Conservation (phyloP, 2,888 invertebrate genomes). For the Thera obeliscata region DNA sequence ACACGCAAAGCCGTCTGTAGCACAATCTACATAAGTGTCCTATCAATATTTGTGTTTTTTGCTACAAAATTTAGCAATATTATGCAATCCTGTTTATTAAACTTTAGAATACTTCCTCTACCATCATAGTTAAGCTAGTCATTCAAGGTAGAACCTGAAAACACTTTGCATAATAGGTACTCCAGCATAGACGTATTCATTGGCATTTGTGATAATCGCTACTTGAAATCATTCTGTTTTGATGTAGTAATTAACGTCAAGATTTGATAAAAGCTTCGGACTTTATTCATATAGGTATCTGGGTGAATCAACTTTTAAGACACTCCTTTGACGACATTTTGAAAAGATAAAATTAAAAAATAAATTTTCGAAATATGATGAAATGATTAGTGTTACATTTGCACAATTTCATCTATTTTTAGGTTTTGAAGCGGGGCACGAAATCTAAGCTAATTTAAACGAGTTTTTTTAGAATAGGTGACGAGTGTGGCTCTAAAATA, state of each 20-base stretch:
- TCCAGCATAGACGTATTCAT: not conserved
- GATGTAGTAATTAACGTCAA: no score
- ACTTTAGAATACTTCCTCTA: slow-evolving; percentile 10
- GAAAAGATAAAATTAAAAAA: no score
- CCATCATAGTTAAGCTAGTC: not conserved
- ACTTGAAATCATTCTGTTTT: no score
- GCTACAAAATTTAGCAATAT: slow-evolving; percentile 33
- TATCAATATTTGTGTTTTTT: slow-evolving; percentile 28
- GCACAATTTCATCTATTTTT: no score
- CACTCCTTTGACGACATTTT: no score
- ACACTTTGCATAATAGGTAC: not conserved
- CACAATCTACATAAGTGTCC: slow-evolving; percentile 22
- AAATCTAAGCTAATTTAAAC: no score
- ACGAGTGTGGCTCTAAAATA: no score
- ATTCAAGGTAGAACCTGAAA: not conserved
- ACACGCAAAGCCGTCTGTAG: slow-evolving; percentile 12
- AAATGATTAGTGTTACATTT: no score
- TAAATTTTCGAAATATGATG: no score
- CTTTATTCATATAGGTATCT: not conserved
- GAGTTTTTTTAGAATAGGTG: no score
- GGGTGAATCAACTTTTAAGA: no score
- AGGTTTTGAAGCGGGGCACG: no score
- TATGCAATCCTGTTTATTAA: slow-evolving; percentile 13
- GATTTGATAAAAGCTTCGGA: not conserved
- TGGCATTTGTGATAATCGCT: not conserved